Base-by-base conservation (phyloP, 2,888 invertebrate genomes). In the Cylloceria caligata region DNA sequence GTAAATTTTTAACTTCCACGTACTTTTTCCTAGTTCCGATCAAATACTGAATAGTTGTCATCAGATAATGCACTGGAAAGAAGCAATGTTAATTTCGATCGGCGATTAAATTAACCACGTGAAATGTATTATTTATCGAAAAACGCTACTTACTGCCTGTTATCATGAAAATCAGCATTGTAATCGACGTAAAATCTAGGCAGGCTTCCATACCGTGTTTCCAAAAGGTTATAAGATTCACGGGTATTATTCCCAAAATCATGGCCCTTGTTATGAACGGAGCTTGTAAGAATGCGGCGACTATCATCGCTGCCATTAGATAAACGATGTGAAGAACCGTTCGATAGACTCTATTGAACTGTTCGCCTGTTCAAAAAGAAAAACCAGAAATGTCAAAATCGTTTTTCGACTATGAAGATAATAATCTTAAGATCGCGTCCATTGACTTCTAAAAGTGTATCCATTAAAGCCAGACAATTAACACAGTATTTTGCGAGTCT, bases 261-360 rank as follows among this genome's bases (percentile, higher is more conserved):
- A 89, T 88, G 9, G 87, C 82, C 86, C 93, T 88, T 0, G 92
- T 92, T 64, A 91, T 83, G 55, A 89, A 85, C 9, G 93, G 93
- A 6, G 91, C 91, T 83, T 91, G 88, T 16, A 93, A 84, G 77
- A 93, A 93, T 6, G 92, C 87, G 5, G 92, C 90, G n/a, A 91
- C 79, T 64, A 93, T 84, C 93, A 93, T 93, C 6, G 91, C 90
- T 11, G 84, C 81, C 11, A 93, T 72, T 78, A 93, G 85, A 81
- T 92, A 93, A 57, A 89, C 27, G 0, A 89, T 62, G 19, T 93
- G 93, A 39, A 90, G 83, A 7, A 84, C 77, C 30, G 85, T 87
- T 5, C 87, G 88, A 80, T 91, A 92, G 1, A 90, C 83, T 85
- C 78, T 89, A 30, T 91, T 87, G 47, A 92, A 79, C 81, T 90